Evolutionary conservation across 1,140 invertebrate genomes (phyloP), one percentile per base, ranked within the genome.

Genomic region (Glomeris maerens): DNA sequence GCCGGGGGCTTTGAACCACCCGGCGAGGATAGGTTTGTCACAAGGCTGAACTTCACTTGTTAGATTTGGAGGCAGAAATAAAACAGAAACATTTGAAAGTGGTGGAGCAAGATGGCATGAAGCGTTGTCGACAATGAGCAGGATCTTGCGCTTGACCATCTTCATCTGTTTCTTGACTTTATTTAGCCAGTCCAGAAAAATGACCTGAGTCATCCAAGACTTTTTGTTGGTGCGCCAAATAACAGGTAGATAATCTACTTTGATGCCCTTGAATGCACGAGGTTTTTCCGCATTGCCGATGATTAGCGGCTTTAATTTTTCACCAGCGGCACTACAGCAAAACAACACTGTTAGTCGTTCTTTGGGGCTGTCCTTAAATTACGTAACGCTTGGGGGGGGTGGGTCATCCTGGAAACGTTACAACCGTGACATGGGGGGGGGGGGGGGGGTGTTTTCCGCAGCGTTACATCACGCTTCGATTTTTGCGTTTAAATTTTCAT

Each of bases 201-300:
- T 36, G n/a, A 50, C 28, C 7, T 28, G n/a, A 4, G 48, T 59
- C 58, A 61, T 60, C 60, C 59, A 60, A 2, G 58, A 54, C 26
- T 61, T 61, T 31, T 47, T 51, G 26, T 53, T 60, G 7, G 23
- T 22, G 13, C 27, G 31, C 27, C 55, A 61, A 3, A 2, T 41
- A 3, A 52, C 38, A 13, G 57, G 59, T 38, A 60, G 28, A 2
- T 3, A 50, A 45, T 49, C 44, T 10, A 47, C 25, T 20, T 52
- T 47, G 5, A 53, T 22, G 22, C 53, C 42, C 38, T 55, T 55
- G 44, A 62, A 60, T 36, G 54, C 59, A 25, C 57, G 42, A 28
- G 56, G 57, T 31, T 42, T 42, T 49, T 25, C 45, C 50, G 29
- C 23, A 48, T 59, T 61, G 0, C 51, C 55, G 44, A 60, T 61